Percentiles rank a stretch among this genome's conserved stretches.
Conservation (phyloP, 2,888 invertebrate species). For the Drosophila cracens region DNA sequence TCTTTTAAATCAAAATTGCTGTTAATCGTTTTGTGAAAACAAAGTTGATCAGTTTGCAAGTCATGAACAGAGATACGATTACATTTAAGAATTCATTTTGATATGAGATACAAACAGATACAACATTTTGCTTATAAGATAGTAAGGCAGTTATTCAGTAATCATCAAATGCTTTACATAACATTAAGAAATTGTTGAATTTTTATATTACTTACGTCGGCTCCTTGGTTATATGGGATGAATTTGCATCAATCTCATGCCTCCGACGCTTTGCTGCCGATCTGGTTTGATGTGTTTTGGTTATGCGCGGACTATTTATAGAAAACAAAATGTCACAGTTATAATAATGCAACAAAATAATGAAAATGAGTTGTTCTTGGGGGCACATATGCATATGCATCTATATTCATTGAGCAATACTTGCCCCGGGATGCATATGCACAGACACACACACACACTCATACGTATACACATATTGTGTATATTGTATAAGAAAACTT, state of each 20-base stretch:
- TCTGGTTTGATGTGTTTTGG: conserved; percentile 80
- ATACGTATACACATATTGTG: neutral
- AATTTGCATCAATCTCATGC: conserved; percentile 87
- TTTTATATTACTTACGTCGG: conserved; percentile 80
- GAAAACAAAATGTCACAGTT: conserved; percentile 33
- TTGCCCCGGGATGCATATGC: conserved; percentile 22
- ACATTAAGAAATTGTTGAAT: neutral
- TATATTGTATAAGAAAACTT: conserved; percentile 63
- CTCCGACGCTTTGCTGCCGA: conserved; percentile 87
- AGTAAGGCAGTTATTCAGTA: neutral
- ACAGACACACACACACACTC: neutral
- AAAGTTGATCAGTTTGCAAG: neutral
- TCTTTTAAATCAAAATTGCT: neutral
- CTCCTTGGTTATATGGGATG: conserved; percentile 85
- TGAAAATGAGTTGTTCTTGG: conserved; percentile 23
- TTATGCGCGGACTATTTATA: conserved; percentile 80
- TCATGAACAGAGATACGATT: neutral
- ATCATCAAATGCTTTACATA: neutral
- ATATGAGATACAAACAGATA: neutral
- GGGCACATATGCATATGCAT: conserved; percentile 12
- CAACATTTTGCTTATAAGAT: neutral
- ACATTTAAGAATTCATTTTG: neutral
- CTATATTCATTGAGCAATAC: conserved; percentile 36
- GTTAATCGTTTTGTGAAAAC: neutral
- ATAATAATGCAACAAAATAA: conserved; percentile 27